Evolutionary conservation across 2,888 invertebrate species (phyloP).

Genomic region (Agonopterix heracliana): DNA sequence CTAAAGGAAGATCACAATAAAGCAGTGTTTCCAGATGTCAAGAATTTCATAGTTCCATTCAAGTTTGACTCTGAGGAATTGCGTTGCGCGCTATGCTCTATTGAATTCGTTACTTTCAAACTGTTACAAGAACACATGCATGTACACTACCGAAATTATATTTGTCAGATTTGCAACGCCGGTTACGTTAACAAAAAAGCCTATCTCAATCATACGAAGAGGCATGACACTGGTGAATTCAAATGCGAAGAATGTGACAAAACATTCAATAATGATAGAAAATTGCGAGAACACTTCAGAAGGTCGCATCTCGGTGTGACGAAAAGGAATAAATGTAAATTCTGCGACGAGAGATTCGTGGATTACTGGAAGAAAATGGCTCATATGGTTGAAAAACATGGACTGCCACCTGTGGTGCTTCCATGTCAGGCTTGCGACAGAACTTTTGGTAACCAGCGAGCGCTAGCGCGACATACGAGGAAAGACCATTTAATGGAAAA

Average conservation of each 20-base stretch:
- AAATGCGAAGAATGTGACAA: slow-evolving; percentile 44
- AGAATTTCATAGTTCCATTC: slow-evolving; percentile 48
- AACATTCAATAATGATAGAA: slow-evolving; percentile 25
- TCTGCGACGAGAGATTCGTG: slow-evolving; percentile 36
- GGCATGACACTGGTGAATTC: slow-evolving; percentile 38
- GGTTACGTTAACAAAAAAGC: slow-evolving; percentile 36
- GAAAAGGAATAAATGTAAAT: slow-evolving; percentile 36
- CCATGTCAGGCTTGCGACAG: slow-evolving; percentile 48
- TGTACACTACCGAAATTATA: slow-evolving; percentile 42
- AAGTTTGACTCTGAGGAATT: slow-evolving; percentile 43
- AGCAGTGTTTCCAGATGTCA: slow-evolving; percentile 31
- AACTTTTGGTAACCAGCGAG: slow-evolving; percentile 37
- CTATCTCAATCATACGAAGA: slow-evolving; percentile 27
- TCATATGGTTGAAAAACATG: slow-evolving; percentile 46
- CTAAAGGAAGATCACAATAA: slow-evolving; percentile 29
- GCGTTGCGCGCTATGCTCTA: slow-evolving; percentile 38
- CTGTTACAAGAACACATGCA: slow-evolving; percentile 53
- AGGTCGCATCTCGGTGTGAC: slow-evolving; percentile 20
- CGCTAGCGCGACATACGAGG: slow-evolving; percentile 38
- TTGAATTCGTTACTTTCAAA: slow-evolving; percentile 40
- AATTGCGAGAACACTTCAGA: slow-evolving; percentile 21
- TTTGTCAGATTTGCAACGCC: slow-evolving; percentile 39
- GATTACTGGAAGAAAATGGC: slow-evolving; percentile 44
- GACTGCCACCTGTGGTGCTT: slow-evolving; percentile 29
- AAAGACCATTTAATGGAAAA: slow-evolving; percentile 55